Percentiles rank a stretch among this genome's conserved stretches.
phyloP scores from a whole-genome alignment of 2,888 invertebrate species.

The Hypercompe scribonia region DNA sequence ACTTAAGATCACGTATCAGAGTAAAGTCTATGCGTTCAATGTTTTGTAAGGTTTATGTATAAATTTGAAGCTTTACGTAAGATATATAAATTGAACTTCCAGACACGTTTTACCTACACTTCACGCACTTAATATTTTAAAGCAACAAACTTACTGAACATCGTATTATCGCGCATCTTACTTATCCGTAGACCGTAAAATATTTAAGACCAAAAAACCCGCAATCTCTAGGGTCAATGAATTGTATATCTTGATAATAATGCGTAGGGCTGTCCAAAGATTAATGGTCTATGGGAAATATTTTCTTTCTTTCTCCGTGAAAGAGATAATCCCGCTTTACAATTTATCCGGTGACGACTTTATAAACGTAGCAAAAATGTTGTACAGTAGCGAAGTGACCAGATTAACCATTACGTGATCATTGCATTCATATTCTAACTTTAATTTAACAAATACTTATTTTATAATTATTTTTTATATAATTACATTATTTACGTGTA shows the following conservation, averaged over 20 bases:
- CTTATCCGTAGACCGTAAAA: slow-evolving; percentile 5
- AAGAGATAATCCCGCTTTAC: neutral
- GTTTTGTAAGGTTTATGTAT: neutral
- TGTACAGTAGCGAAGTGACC: too few species aligned
- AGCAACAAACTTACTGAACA: neutral
- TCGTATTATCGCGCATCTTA: slow-evolving; percentile 3
- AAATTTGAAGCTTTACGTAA: neutral
- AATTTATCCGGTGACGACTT: neutral
- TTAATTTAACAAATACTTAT: too few species aligned
- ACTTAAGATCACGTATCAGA: neutral
- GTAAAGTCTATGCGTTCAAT: neutral
- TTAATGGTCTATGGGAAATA: neutral
- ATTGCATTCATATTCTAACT: too few species aligned
- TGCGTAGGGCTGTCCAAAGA: neutral
- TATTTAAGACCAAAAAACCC: neutral
- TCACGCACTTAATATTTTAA: neutral
- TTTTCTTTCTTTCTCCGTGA: neutral
- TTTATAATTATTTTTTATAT: neutral
- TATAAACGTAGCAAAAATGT: neutral
- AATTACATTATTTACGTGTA: neutral
- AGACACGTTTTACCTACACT: neutral
- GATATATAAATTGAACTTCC: neutral
- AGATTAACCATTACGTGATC: too few species aligned
- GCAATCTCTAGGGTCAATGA: slow-evolving; percentile 1
- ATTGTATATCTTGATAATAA: slow-evolving; percentile 8